Evolutionary conservation across 2,888 invertebrate genomes (phyloP), one percentile per base, ranked within the genome.

Genomic region (Andrena bicolor): DNA sequence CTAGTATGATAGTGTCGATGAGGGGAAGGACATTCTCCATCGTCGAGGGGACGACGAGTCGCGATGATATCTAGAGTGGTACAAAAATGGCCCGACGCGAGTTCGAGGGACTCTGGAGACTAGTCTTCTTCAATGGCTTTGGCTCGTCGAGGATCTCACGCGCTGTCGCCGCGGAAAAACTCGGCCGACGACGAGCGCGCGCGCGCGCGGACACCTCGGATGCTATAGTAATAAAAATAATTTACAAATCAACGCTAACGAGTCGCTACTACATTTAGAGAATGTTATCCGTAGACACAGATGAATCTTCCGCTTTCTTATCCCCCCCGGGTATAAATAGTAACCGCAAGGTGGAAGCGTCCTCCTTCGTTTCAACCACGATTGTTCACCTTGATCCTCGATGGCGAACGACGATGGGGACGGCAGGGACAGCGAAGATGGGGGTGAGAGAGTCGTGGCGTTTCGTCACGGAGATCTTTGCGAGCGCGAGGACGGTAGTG

Each of bases 401-500:
- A 28, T 41, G 41, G 41, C 41, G 41, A 41, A 13, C 41, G 3
- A 41, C 35, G 35, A 13, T 13, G 35, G 35, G 23, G 68, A 58
- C 26, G 64, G 53, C 60, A 63, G 20, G 48, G 70, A 80, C n/a
- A 79, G 20, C 20, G 61, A 65, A 66, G 48, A 49, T 35, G 10
- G 26, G 61, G 58, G 10, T 48, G 61, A 28, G 64, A 72, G 69
- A 77, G 68, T 80, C 73, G 81, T 81, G 71, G 41, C 80, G 60
- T 85, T 83, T 76, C 71, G 53, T 79, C 82, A 85, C 64, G 73
- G 80, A 78, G 84, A 86, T 82, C 82, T 80, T 79, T 80, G 69
- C 56, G 75, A 79, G 71, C 69, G 86, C 84, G 81, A 87, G 87
- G 87, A 87, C 87, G 86, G 82, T 83, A 86, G 80, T 85, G 78